These are phyloP conservation scores for Elephas maximus DNA, from an alignment of 2,113 vertebrate genomes.

Conservation along the genomic window DNA sequence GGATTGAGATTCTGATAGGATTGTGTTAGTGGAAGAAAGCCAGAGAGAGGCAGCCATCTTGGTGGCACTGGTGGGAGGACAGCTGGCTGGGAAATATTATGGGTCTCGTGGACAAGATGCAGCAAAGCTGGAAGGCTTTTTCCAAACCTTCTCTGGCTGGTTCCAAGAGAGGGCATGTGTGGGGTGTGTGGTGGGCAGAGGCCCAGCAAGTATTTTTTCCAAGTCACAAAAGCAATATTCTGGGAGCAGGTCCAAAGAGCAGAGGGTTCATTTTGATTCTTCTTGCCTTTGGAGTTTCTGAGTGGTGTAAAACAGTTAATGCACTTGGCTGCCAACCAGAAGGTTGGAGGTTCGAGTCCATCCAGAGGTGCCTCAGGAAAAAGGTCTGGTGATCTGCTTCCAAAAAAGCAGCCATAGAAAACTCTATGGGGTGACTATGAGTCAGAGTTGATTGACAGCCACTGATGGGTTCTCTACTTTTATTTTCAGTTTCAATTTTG, in stretches of 20 bases:
- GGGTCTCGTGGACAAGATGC: fast-evolving
- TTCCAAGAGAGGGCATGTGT: fast-evolving
- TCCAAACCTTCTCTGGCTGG: background rate
- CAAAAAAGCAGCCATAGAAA: background rate
- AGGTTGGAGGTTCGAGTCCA: background rate
- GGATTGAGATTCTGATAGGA: background rate
- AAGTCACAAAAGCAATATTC: fast-evolving
- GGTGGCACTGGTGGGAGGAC: background rate
- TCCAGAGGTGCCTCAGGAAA: background rate
- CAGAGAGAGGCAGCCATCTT: background rate
- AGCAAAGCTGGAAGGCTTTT: no score
- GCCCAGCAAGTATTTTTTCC: fast-evolving
- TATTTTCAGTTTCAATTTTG: background rate
- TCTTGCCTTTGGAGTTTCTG: background rate
- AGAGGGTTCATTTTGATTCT: background rate
- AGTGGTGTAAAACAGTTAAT: background rate
- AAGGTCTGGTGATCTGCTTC: background rate
- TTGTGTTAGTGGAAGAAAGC: background rate
- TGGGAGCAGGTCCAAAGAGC: fast-evolving
- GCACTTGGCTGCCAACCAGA: background rate
- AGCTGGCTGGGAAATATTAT: fast-evolving
- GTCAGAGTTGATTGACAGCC: background rate
- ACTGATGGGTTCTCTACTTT: background rate
- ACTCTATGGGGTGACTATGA: background rate
- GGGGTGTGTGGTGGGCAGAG: background rate